Evolutionary conservation across 2,888 invertebrate genomes (phyloP), one percentile per base, ranked within the genome.

Genomic region (Tigriopus californicus): DNA sequence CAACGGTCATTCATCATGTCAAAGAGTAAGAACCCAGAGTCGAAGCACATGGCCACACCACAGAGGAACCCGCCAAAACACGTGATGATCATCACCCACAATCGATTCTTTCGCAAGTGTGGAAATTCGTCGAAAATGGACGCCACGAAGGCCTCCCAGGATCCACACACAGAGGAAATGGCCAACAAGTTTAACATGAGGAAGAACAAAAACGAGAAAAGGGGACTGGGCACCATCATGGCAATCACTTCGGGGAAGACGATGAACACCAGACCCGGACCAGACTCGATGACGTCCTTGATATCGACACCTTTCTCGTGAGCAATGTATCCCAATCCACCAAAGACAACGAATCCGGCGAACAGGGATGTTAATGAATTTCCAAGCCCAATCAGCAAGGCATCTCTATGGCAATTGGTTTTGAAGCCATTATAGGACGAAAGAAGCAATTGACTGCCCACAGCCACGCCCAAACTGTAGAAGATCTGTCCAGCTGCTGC

Each of bases 1-100:
- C 83, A 83, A 0, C 82, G 81, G 69, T 83, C 81, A 70, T 84
- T 83, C 71, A 83, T 75, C 58, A 83, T 67, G 4, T 81, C 81
- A 67, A 83, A 80, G 63, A 83, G 70, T 66, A 79, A 83, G 56
- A 83, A 78, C 12, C 83, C 83, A 3, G 81, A 83, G 65, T 79
- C 75, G 68, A 80, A 82, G 68, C 84, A 81, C 79, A 85, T 81
- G 33, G 84, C 81, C 44, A 85, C 66, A 1, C 80, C 85, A 49
- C 80, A 72, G 12, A 85, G 64, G 70, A 82, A 85, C 66, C 81
- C 80, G 1, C 70, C 65, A 51, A 75, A 67, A 69, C 85, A 85
- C n/a, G 82, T 80, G 20, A 70, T 72, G 0, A 78, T 74, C 4
- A 83, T 79, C 25, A 85, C 79, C 74, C 77, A 11, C 18, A 41